Conservation (phyloP, 2,888 invertebrate species). For the Rotaria sp. region DNA sequence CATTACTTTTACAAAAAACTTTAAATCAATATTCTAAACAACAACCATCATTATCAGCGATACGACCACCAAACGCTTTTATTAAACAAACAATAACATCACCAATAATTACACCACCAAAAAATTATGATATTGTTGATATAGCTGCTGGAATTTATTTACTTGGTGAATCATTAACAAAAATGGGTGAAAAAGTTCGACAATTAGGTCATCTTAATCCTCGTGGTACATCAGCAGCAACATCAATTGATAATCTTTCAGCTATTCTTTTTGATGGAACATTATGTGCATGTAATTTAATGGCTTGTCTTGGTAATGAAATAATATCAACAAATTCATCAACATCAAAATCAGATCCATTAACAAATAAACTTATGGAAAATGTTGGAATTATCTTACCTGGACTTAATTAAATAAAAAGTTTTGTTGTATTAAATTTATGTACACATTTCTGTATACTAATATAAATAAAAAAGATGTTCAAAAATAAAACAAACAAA, state of each 20-base stretch:
- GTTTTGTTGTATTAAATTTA: neutral
- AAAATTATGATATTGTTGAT: conserved; percentile 15
- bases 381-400: conserved; percentile 25
- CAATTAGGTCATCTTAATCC: conserved; percentile 23
- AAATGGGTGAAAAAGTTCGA: conserved; percentile 27
- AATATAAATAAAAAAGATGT: neutral
- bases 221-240: conserved; percentile 14
- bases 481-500: neutral
- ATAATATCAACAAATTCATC: neutral
- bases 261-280: conserved; percentile 25
- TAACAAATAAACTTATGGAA: conserved; percentile 19
- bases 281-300: conserved; percentile 26
- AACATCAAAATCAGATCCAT: conserved; percentile 1
- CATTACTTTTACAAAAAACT: conserved; percentile 13
- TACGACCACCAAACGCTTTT: conserved; percentile 17
- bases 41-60: neutral
- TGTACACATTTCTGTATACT: neutral
- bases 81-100: neutral
- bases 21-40: conserved; percentile 27
- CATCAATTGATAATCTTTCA: conserved; percentile 1
- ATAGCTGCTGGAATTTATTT: conserved; percentile 23
- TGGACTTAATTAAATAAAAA: neutral
- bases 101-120: neutral
- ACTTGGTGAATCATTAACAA: conserved; percentile 27
- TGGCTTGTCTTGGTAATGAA: conserved; percentile 27